Evolutionary conservation across 1,140 invertebrate species (phyloP).

Genomic region (Alviniconcha marisindica): DNA sequence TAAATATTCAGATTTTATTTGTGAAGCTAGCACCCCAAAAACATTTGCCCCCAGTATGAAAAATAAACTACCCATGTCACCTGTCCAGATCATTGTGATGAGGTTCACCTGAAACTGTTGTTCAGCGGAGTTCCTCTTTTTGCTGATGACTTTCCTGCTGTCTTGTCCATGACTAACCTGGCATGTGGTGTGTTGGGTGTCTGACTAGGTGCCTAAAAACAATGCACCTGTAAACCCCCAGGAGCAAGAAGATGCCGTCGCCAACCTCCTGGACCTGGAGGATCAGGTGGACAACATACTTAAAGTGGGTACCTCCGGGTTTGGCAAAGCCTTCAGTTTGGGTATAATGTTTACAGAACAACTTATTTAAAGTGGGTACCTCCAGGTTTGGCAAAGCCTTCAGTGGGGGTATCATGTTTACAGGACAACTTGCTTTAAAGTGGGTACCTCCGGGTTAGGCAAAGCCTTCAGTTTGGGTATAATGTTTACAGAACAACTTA

Average conservation of each 20-base stretch:
- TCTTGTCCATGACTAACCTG: not conserved
- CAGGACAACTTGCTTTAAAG: no score
- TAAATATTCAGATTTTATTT: no score
- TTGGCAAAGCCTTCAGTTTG: not conserved
- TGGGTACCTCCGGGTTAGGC: no score
- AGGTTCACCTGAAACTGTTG: no score
- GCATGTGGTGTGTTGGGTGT: conserved; percentile 8
- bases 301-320: conserved; percentile 75
- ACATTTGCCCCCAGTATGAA: no score
- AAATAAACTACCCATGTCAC: no score
- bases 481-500: no score
- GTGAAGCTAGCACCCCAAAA: no score
- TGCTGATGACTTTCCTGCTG: not conserved
- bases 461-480: no score
- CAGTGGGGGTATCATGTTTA: no score
- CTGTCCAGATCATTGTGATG: no score
- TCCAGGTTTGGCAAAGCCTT: no score
- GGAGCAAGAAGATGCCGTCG: conserved; percentile 27
- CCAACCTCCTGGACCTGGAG: conserved; percentile 93
- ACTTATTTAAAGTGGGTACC: conserved; percentile 81
- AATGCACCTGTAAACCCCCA: conserved; percentile 62
- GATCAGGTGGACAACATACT: conserved; percentile 93
- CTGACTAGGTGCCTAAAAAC: conserved; percentile 56
- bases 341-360: conserved; percentile 78
- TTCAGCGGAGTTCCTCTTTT: not conserved